Evolutionary conservation across 2,888 invertebrate genomes (phyloP).

Genomic region (Drosophila differens): DNA sequence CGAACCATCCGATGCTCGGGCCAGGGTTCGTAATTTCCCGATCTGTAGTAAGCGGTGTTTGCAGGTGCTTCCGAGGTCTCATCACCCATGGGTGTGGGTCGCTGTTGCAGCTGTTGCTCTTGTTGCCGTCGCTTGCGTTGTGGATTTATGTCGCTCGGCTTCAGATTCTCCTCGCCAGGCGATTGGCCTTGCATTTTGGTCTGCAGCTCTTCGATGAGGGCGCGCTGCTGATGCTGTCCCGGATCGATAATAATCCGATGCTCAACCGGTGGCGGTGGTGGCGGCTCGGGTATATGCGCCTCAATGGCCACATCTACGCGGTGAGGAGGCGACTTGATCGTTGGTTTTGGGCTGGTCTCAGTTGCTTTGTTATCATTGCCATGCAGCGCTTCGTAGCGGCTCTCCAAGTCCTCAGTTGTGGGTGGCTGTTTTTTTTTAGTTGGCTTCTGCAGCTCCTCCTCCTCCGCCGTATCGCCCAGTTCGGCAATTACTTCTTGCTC

Average conservation of each 20-base stretch:
- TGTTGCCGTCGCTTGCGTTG: conserved; percentile 50
- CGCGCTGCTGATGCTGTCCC: conserved; percentile 64
- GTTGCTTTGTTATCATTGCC: conserved; percentile 38
- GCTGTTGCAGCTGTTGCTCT: conserved; percentile 50
- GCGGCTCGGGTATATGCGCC: conserved; percentile 67
- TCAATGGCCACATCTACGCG: conserved; percentile 65
- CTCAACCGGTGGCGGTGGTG: conserved; percentile 59
- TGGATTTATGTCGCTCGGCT: conserved; percentile 80
- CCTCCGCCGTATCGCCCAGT: conserved; percentile 12
- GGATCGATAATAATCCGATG: conserved; percentile 37
- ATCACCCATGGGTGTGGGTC: conserved; percentile 75
- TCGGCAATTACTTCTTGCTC: conserved; percentile 67
- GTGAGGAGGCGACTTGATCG: conserved; percentile 28
- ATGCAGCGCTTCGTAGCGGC: conserved; percentile 71
- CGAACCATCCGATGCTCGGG: conserved; percentile 79
- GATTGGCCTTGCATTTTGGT: conserved; percentile 67
- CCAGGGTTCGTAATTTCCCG: conserved; percentile 81
- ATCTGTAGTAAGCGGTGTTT: conserved; percentile 82
- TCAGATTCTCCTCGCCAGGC: conserved; percentile 70
- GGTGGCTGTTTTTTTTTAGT: conserved; percentile 56
- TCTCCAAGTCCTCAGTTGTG: conserved; percentile 68
- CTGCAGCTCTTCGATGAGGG: conserved; percentile 79
- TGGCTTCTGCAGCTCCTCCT: conserved; percentile 10
- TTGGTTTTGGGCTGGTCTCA: conserved; percentile 8
- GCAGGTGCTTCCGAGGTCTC: conserved; percentile 84